Base-by-base conservation (phyloP, 2,113 vertebrate species). In the Heterotilapia buettikoferi region DNA sequence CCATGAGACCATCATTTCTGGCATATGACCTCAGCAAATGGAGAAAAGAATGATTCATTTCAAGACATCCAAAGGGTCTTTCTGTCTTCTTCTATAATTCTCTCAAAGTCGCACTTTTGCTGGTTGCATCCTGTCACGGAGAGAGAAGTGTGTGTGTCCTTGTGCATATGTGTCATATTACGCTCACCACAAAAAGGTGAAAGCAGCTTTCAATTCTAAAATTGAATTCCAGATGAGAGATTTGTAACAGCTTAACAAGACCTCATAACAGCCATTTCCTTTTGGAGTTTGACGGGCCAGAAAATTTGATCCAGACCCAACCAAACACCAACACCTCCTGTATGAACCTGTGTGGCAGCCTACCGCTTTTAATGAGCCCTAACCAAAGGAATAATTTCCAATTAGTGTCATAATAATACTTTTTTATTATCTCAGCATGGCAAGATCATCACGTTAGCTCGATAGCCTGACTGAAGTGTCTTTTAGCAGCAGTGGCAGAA, bases 211-310 rank as follows among this genome's bases (percentile, higher is more conserved):
- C 56, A 24, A 85, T 88, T 68, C 66, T 33, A 54, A 89, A 93
- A 73, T 4, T 3, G 16, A 90, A 84, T 63, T 86, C 89, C 93
- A 89, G 92, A 94, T 92, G 88, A 85, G 89, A 84, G 71, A 83
- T 92, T 85, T 89, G 57, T 43, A 83, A 81, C 73, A 54, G 36
- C 31, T 61, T 88, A 86, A 90, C 85, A 10, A 88, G 71, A 84
- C 6, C 53, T 53, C 21, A 38, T 73, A 87, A 86, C 63, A 71
- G 31, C 16, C 4, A 83, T 84, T 89, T 93, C 83, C 85, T 90
- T 82, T 85, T 12, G 7, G 47, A 78, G 91, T 90, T 53, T 54
- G 78, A 88, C 31, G 66, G 79, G 63, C 43, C 19, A 88, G 82
- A 83, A 82, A 54, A 86, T 82, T 2, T 79, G 57, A 85, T 79